Base-by-base conservation (phyloP, 2,888 invertebrate genomes). In the Phrixothrix hirtus region DNA sequence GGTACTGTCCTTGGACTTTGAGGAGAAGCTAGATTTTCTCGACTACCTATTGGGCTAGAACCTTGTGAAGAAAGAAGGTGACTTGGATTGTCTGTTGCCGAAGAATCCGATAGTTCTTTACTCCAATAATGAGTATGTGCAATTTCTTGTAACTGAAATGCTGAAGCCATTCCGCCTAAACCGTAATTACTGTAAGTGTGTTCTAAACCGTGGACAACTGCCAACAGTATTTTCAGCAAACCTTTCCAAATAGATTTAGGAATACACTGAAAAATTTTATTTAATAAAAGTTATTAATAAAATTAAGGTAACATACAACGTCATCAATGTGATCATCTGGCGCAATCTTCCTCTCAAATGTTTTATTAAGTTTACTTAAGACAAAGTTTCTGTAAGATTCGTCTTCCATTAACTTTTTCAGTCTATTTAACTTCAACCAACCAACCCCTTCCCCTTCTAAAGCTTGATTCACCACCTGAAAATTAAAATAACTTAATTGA, bases 101-200 rank as follows among this genome's bases (percentile, higher is more conserved):
- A 81, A 0, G 76, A 76, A 58, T 85, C 85, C 29, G 79, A 81
- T 5, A 92, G 73, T 72, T 94, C 94, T 70, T 92, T 90, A 63
- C 89, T 90, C 94, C 95, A 96, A 74, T 89, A 99, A 77, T 99
- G 98, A 0, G 99, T 99, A 75, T 99, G 98, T 1, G 95, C 93
- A 70, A 99, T 95, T 81, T 99, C 99, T 67, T 98, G 87, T 60
- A 98, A 81, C 77, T 96, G 95, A 76, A 95, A 97, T 12, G 94
- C 93, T 0, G 96, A 95, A 2, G 96, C 95, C 91, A 97, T 95
- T 13, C 99, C 99, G 25, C 97, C 97, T 1, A 95, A 81, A 0
- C 97, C 96, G 67, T 93, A 92, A 78, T 95, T 96, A 31, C 87
- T 84, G 73, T 89, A 96, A 0, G 95, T 95, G 56, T 88, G 87